Evolutionary conservation across 2,113 vertebrate species (phyloP).

Genomic region (Echinops telfairi): DNA sequence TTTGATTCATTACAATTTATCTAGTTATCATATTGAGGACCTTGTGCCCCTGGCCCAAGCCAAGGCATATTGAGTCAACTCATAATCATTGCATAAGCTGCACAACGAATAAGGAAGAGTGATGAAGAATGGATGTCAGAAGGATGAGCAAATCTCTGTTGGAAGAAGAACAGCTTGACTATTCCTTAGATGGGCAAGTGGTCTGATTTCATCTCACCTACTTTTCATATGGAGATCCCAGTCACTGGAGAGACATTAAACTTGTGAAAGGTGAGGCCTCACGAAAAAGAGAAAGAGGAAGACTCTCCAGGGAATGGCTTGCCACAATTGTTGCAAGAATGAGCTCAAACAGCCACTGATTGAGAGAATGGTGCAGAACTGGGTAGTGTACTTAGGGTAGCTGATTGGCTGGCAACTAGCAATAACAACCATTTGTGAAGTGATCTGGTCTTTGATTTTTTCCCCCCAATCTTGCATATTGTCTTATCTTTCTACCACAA

Average conservation of each 20-base stretch:
- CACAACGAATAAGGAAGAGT: too few relatives aligned
- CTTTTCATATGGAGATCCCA: neutral
- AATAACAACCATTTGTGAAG: neutral
- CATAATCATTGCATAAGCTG: too few relatives aligned
- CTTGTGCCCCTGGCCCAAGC: too few relatives aligned
- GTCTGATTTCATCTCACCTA: neutral
- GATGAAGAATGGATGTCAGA: too few relatives aligned
- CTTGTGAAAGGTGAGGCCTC: neutral
- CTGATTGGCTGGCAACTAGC: neutral
- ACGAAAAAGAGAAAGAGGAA: neutral
- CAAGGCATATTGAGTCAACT: too few relatives aligned
- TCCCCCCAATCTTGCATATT: constrained; percentile 40
- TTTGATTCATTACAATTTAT: neutral
- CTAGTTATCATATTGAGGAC: neutral
- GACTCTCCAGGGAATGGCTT: neutral
- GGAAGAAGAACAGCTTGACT: neutral
- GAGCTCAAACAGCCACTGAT: neutral
- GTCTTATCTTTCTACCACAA: neutral
- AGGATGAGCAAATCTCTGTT: neutral
- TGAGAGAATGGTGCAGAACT: neutral
- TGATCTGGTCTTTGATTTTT: constrained; percentile 6
- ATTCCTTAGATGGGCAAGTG: neutral
- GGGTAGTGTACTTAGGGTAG: neutral
- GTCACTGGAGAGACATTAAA: neutral
- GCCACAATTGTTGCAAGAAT: neutral